A percentile compares a stretch with the other conserved stretches of the same genome.
Evolutionary conservation across 2,888 invertebrate species (phyloP).

Genomic region (Bedellia somnulentella): DNA sequence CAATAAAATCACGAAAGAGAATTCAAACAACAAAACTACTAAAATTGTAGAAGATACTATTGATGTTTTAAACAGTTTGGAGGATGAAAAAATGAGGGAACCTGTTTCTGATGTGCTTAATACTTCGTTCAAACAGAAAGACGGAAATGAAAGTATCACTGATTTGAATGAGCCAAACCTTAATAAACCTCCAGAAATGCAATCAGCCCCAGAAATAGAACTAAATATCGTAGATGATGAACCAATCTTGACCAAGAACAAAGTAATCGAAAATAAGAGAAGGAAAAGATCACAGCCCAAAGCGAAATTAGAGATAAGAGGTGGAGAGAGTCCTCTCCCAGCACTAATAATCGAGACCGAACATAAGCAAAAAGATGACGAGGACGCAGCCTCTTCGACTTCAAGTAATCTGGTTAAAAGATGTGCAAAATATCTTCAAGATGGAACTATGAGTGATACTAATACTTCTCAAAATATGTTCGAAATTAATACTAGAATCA

Average conservation of each 20-base stretch:
- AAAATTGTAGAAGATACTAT: too few relatives aligned
- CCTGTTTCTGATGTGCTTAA: background rate
- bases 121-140: background rate
- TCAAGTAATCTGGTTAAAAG: conserved; percentile 19
- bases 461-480: conserved; percentile 26
- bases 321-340: conserved; percentile 31
- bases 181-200: too few relatives aligned
- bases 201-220: conserved; percentile 30
- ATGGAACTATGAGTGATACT: conserved; percentile 13
- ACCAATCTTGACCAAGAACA: conserved; percentile 5
- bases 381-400: conserved; percentile 18
- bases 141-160: too few relatives aligned
- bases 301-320: conserved; percentile 8
- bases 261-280: conserved; percentile 9
- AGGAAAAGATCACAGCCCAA: conserved; percentile 12
- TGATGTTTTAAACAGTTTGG: too few relatives aligned
- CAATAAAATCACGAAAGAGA: background rate
- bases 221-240: conserved; percentile 11
- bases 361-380: conserved; percentile 14
- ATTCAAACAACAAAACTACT: too few relatives aligned
- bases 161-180: too few relatives aligned
- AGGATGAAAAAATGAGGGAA: conserved; percentile 11
- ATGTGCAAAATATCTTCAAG: conserved; percentile 21
- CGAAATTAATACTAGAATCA: conserved; percentile 21
- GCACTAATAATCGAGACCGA: conserved; percentile 28